Evolutionary conservation across 2,797 vertebrate genomes (phyloP), one percentile per base, ranked within the genome.

Genomic region (Neosilurus hyrtlii): DNA sequence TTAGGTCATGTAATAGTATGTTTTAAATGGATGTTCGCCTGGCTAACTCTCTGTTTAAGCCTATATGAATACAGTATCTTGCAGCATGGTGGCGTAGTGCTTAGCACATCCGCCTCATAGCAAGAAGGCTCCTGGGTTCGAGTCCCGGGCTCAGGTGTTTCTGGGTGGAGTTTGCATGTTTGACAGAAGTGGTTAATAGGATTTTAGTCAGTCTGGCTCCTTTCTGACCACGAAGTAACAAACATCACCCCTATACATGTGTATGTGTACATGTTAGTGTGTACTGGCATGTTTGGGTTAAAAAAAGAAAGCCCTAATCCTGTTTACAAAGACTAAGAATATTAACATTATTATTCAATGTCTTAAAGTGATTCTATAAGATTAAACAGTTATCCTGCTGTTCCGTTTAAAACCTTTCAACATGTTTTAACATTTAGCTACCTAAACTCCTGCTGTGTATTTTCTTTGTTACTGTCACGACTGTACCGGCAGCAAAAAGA

Each of bases 401-500:
- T 74, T 61, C 68, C 51, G n/a, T 81, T 83, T 67, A 63, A 82
- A 83, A 82, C 51, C 1, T 24, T 80, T 71, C 37, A 9, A 79
- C 67, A 65, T 77, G 56, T 82, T 78, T 78, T 56, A 65, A 56
- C 83, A 51, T 80, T 56, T 72, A 65, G 9, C 61, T 65, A 52
- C 68, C 54, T 75, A 75, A 81, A 61, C 66, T 57, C 71, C 22
- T 35, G 56, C 54, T 1, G 15, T 57, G 83, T 67, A 59, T 56
- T 66, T 65, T 79, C 26, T 57, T 79, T 83, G 43, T 72, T 70
- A 66, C 57, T 81, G 30, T 82, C 51, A 70, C 43, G 78, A 79
- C 61, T 82, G 51, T 79, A 67, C 78, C 63, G 12, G 61, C 75
- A 81, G 82, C 72, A 83, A 83, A 86, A 85, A 86, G 79, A 83